Conservation (phyloP, 2,888 invertebrate species). For the Lysandra bellargus region DNA sequence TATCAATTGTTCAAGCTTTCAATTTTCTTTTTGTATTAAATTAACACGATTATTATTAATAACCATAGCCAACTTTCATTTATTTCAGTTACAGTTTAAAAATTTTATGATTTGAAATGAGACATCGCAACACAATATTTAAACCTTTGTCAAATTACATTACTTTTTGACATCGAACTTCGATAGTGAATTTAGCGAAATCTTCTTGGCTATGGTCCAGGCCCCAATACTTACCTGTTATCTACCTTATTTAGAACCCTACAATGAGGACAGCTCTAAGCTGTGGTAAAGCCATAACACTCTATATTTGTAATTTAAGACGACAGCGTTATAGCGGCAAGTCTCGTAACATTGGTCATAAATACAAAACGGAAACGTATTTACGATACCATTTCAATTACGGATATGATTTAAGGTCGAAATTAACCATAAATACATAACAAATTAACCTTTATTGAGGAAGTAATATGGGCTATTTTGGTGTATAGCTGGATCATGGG, state of each 20-base stretch:
- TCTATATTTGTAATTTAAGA: conserved; percentile 29
- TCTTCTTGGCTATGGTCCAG: not conserved
- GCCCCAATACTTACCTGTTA: not conserved
- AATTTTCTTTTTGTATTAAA: not conserved
- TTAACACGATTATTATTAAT: too few relatives aligned
- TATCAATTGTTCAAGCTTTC: conserved; percentile 47
- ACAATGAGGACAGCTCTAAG: not conserved
- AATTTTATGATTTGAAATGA: too few relatives aligned
- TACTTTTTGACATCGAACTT: too few relatives aligned
- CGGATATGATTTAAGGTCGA: conserved; percentile 38
- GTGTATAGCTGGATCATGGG: not conserved
- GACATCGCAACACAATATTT: too few relatives aligned
- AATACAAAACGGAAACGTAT: conserved; percentile 39
- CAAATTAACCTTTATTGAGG: conserved; percentile 18
- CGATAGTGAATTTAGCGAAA: too few relatives aligned
- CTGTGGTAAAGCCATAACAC: not conserved
- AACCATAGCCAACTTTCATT: too few relatives aligned
- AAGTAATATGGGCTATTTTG: conserved; percentile 21
- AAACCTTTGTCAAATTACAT: too few relatives aligned
- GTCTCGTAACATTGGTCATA: conserved; percentile 28
- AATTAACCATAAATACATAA: conserved; percentile 13
- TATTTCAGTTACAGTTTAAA: too few relatives aligned
- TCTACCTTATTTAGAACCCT: not conserved
- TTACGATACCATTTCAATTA: conserved; percentile 42
- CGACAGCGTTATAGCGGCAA: conserved; percentile 28